Percentiles rank a stretch among this genome's conserved stretches.
Conservation (phyloP, 1,140 invertebrate species). For the Tetraneura akinire region DNA sequence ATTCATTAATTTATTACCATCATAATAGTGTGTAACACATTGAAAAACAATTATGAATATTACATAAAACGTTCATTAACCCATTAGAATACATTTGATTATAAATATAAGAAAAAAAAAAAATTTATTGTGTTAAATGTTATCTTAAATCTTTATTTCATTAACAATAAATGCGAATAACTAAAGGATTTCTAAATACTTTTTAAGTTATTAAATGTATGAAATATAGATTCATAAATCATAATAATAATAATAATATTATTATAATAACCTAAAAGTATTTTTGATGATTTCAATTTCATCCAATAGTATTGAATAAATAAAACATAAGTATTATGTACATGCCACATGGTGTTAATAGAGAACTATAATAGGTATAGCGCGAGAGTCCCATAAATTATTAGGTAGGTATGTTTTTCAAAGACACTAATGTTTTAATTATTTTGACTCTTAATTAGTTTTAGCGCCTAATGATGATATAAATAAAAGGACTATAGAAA, state of each 20-base stretch:
- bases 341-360: too few relatives aligned
- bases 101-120: background rate
- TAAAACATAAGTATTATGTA: too few relatives aligned
- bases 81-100: background rate
- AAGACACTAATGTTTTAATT: background rate
- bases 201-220: too few relatives aligned
- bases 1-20: too few relatives aligned
- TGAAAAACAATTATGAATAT: constrained; percentile 16
- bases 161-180: too few relatives aligned
- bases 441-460: constrained; percentile 26
- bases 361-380: too few relatives aligned
- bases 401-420: background rate
- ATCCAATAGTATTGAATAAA: too few relatives aligned
- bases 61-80: constrained; percentile 23
- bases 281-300: too few relatives aligned
- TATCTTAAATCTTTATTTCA: background rate
- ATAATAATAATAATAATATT: too few relatives aligned
- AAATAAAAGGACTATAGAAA: background rate
- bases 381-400: background rate
- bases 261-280: too few relatives aligned
- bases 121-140: background rate
- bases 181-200: too few relatives aligned
- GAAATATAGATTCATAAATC: too few relatives aligned
- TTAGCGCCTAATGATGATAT: background rate
- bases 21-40: background rate